A percentile compares a stretch with the other conserved stretches of the same genome.
These are phyloP conservation scores for Typhlichthys subterraneus DNA, from an alignment of 2,797 vertebrate genomes.

Conservation along the genomic window DNA sequence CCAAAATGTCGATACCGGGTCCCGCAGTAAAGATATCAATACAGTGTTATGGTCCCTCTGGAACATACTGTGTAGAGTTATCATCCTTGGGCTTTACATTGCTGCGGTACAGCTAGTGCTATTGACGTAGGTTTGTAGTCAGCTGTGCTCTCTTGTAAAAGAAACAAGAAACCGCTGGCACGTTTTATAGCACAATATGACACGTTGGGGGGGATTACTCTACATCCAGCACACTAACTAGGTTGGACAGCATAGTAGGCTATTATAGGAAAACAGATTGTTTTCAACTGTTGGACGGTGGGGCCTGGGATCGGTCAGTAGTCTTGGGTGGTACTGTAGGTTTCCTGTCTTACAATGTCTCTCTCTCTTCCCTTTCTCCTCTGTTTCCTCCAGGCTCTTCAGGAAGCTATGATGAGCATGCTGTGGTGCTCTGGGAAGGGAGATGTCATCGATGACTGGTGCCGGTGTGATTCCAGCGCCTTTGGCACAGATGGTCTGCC, in stretches of 20 bases:
- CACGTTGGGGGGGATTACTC: no score
- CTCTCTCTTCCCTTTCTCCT: not conserved
- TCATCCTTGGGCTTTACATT: constrained; percentile 8
- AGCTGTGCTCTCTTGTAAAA: not conserved
- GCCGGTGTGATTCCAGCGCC: constrained; percentile 93
- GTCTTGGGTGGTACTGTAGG: not conserved
- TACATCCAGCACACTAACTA: no score
- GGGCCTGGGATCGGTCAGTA: not conserved
- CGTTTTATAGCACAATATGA: no score
- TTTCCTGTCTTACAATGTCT: not conserved
- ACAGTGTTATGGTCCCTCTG: constrained; percentile 5
- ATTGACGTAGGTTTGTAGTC: constrained; percentile 25
- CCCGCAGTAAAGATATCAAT: constrained; percentile 37
- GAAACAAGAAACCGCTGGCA: not conserved
- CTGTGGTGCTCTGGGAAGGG: constrained; percentile 96
- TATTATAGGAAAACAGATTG: no score
- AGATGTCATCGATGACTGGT: constrained; percentile 98
- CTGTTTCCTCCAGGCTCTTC: constrained; percentile 80
- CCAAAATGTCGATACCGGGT: constrained; percentile 16
- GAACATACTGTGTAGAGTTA: constrained; percentile 15
- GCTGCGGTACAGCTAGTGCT: constrained; percentile 18
- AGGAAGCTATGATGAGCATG: constrained; percentile 96
- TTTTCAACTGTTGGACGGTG: no score
- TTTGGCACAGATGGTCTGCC: constrained; percentile 93
- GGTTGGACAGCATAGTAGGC: no score